phyloP scores from a whole-genome alignment of 2,888 invertebrate genomes.

The Cosmopolites sordidus region DNA sequence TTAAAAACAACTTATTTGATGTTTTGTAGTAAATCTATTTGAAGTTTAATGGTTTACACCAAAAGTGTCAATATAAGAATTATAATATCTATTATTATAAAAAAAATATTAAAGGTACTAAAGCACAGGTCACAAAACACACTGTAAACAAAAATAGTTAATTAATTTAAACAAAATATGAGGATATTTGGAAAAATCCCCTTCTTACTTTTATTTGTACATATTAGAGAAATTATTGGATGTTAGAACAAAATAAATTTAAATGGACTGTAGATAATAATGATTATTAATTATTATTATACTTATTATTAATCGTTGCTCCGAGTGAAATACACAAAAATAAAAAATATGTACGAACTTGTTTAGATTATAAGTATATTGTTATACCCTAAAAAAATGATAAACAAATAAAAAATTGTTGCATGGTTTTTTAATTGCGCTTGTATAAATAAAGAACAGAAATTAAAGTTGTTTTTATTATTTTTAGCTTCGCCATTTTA shows the following conservation, averaged over 20 bases:
- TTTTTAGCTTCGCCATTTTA: too few species aligned
- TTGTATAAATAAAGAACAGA: slow-evolving; percentile 34
- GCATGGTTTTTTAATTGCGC: slow-evolving; percentile 52
- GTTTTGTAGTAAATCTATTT: too few species aligned
- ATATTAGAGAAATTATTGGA: slow-evolving; percentile 24
- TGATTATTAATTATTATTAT: too few species aligned
- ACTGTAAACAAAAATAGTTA: not conserved
- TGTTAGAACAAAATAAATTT: slow-evolving; percentile 19
- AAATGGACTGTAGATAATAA: slow-evolving; percentile 24
- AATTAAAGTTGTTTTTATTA: not conserved
- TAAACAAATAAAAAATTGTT: slow-evolving; percentile 39
- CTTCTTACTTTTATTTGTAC: slow-evolving; percentile 11
- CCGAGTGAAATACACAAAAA: slow-evolving; percentile 6
- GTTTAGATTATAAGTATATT: slow-evolving; percentile 25
- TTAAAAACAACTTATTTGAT: too few species aligned
- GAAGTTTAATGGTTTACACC: too few species aligned
- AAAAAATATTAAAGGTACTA: not conserved
- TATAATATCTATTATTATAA: too few species aligned
- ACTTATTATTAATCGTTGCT: slow-evolving; percentile 22
- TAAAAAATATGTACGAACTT: slow-evolving; percentile 19
- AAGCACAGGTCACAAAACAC: not conserved
- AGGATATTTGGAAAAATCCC: slow-evolving; percentile 6
- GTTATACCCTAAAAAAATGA: slow-evolving; percentile 21
- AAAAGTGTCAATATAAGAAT: too few species aligned
- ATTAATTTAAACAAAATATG: not conserved